A percentile compares a stretch with the other conserved stretches of the same genome.
Evolutionary conservation across 1,140 invertebrate genomes (phyloP).

Genomic region (Papilio machaon): DNA sequence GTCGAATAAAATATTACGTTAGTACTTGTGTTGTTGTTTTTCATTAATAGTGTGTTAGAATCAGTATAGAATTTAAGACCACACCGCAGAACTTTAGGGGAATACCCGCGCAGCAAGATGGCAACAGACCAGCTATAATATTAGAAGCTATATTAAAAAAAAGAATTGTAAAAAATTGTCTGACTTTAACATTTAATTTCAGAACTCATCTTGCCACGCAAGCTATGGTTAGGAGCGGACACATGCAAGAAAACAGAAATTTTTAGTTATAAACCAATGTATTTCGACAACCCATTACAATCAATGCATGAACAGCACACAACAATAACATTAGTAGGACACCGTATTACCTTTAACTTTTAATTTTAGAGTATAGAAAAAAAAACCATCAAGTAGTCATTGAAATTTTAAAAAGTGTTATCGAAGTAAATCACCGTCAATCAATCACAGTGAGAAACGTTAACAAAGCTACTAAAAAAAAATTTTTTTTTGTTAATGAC

Average conservation of each 20-base stretch:
- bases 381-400: not conserved
- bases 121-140: not conserved
- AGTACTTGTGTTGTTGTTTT: slow-evolving; percentile 4
- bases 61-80: slow-evolving; percentile 6
- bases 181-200: not conserved
- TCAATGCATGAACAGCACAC: slow-evolving; percentile 68
- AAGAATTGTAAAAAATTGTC: not conserved
- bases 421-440: no score
- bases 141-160: slow-evolving; percentile 17
- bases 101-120: slow-evolving; percentile 34
- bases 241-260: slow-evolving; percentile 78
- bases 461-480: not conserved
- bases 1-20: not conserved
- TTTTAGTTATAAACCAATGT: slow-evolving; percentile 70
- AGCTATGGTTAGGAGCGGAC: slow-evolving; percentile 55
- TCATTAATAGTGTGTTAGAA: slow-evolving; percentile 14
- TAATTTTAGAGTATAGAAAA: not conserved
- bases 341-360: slow-evolving; percentile 51
- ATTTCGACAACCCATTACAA: slow-evolving; percentile 75
- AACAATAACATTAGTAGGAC: slow-evolving; percentile 53
- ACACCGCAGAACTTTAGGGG: slow-evolving; percentile 20
- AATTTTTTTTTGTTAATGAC: no score
- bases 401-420: no score
- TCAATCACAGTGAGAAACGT: no score
- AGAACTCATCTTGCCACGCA: slow-evolving; percentile 54